Conservation (phyloP, 1,140 invertebrate species). For the Euwallacea fornicatus region DNA sequence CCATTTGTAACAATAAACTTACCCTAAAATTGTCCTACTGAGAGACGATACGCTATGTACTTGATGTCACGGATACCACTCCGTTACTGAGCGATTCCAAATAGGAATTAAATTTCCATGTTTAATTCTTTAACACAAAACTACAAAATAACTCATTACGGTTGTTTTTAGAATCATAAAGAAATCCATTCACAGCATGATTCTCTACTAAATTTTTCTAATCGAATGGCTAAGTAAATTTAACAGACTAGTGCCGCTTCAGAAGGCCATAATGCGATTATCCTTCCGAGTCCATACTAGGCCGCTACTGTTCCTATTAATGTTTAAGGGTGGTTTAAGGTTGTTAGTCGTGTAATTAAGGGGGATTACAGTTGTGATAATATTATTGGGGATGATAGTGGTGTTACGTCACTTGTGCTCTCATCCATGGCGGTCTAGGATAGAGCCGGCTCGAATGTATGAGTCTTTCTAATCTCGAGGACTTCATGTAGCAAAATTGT, state of each 20-base stretch:
- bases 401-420: constrained; percentile 35
- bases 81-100: no score
- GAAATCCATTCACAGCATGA: no score
- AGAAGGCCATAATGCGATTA: constrained; percentile 37
- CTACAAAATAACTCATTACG: no score
- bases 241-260: constrained; percentile 25
- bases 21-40: no score
- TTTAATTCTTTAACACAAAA: no score
- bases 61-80: no score
- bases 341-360: constrained; percentile 40
- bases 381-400: constrained; percentile 40
- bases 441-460: background rate
- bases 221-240: constrained; percentile 26
- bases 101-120: no score
- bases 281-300: constrained; percentile 24
- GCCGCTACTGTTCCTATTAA: constrained; percentile 31
- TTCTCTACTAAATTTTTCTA: background rate
- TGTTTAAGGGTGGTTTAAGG: constrained; percentile 41
- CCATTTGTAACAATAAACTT: no score
- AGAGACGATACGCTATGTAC: no score
- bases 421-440: background rate
- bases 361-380: constrained; percentile 41
- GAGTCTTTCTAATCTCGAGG: background rate
- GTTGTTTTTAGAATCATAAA: no score
- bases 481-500: no score